Conservation (phyloP, 2,888 invertebrate species). For the Cepaea hortensis region DNA sequence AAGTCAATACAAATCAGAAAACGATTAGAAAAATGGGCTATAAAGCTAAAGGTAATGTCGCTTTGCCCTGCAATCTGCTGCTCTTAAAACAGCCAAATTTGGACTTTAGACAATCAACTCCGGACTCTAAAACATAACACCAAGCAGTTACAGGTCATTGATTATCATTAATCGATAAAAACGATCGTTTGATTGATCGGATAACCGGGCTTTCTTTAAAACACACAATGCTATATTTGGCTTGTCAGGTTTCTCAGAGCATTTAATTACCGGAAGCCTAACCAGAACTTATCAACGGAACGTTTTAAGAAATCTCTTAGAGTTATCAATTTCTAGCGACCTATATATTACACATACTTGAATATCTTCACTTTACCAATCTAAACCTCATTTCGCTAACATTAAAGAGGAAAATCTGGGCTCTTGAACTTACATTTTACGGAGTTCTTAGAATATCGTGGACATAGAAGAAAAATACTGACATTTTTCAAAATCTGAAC, state of each 20-base stretch:
- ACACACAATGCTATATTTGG: neutral
- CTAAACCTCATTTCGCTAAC: too few relatives aligned
- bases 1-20: too few relatives aligned
- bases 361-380: too few relatives aligned
- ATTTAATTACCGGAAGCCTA: neutral
- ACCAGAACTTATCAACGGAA: neutral
- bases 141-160: constrained; percentile 22
- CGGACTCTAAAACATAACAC: neutral
- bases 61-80: neutral
- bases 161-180: constrained; percentile 21
- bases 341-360: too few relatives aligned
- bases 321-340: too few relatives aligned
- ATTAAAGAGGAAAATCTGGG: too few relatives aligned
- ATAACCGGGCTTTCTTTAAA: constrained; percentile 11
- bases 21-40: too few relatives aligned
- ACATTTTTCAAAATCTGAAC: too few relatives aligned
- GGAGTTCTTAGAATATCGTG: too few relatives aligned
- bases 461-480: too few relatives aligned
- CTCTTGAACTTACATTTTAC: too few relatives aligned
- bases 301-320: neutral
- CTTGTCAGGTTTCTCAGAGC: neutral
- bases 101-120: neutral
- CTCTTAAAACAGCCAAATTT: constrained; percentile 1
- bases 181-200: constrained; percentile 3
- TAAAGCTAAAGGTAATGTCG: neutral